Evolutionary conservation across 2,888 invertebrate species (phyloP).

Genomic region (Aromia moschata): DNA sequence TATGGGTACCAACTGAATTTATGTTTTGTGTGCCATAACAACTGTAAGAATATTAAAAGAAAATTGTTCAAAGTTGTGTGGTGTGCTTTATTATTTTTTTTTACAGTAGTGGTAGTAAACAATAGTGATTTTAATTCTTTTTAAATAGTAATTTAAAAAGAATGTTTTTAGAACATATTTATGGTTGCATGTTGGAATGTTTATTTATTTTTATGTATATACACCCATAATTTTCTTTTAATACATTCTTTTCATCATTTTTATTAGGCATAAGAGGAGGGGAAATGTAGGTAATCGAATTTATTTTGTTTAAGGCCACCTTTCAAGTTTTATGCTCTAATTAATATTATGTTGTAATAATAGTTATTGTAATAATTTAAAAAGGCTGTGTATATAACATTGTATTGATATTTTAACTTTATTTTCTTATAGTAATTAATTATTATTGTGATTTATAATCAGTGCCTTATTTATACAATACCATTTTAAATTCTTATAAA

Average conservation of each 20-base stretch:
- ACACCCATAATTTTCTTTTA: conserved; percentile 7
- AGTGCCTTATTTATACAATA: conserved; percentile 47
- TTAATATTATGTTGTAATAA: conserved; percentile 14
- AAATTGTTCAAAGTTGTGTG: background rate
- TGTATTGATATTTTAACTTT: conserved; percentile 42
- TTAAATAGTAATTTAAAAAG: background rate
- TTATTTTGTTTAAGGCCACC: conserved; percentile 3
- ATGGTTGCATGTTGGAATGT: too few species aligned
- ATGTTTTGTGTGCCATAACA: conserved; percentile 16
- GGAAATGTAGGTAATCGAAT: background rate
- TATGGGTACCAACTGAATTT: conserved; percentile 3
- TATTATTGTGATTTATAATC: conserved; percentile 45
- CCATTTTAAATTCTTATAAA: conserved; percentile 23
- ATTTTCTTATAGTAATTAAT: conserved; percentile 40
- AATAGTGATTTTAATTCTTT: too few species aligned
- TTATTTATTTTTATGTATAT: too few species aligned
- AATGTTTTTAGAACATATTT: too few species aligned
- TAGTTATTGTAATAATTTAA: conserved; percentile 23
- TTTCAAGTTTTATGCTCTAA: conserved; percentile 11
- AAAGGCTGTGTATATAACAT: conserved; percentile 51
- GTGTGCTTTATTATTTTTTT: background rate
- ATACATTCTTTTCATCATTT: background rate
- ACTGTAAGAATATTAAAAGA: conserved; percentile 1
- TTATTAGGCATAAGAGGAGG: background rate
- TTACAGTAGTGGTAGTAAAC: too few species aligned